Percentiles rank a stretch among this genome's conserved stretches.
These are phyloP conservation scores for Lepus townsendii DNA, from an alignment of 2,797 vertebrate genomes.

Conservation along the genomic window DNA sequence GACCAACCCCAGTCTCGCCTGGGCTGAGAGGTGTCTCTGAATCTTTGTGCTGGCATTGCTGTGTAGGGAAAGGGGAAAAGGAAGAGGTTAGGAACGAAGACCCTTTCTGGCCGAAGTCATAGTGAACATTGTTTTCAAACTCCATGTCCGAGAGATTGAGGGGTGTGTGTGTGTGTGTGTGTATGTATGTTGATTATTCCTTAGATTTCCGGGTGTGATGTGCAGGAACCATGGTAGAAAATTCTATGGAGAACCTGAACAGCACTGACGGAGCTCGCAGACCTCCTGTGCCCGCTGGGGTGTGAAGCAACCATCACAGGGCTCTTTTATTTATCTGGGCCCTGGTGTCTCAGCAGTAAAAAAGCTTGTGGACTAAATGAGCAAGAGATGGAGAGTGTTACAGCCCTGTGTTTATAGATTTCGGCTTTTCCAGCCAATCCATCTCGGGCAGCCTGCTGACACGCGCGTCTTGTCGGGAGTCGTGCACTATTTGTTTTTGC, in stretches of 20 bases:
- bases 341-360: neutral
- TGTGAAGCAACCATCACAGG: neutral
- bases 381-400: constrained; percentile 52
- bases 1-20: neutral
- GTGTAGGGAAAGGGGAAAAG: neutral
- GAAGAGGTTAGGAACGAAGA: neutral
- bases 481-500: constrained; percentile 49
- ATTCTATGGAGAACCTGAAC: neutral
- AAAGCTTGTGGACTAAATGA: constrained; percentile 44
- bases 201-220: neutral
- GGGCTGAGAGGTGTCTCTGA: neutral
- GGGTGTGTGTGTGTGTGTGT: neutral
- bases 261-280: neutral
- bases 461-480: neutral
- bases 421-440: constrained; percentile 26
- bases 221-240: neutral
- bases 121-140: neutral
- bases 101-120: neutral
- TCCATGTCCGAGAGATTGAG: neutral
- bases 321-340: constrained; percentile 23
- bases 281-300: neutral
- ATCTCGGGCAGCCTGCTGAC: constrained; percentile 32
- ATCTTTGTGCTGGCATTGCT: neutral
- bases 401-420: constrained; percentile 16
- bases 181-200: neutral